Evolutionary conservation across 2,797 vertebrate species (phyloP), one percentile per base, ranked within the genome.

Genomic region (Gymnoscopelus microlampas): DNA sequence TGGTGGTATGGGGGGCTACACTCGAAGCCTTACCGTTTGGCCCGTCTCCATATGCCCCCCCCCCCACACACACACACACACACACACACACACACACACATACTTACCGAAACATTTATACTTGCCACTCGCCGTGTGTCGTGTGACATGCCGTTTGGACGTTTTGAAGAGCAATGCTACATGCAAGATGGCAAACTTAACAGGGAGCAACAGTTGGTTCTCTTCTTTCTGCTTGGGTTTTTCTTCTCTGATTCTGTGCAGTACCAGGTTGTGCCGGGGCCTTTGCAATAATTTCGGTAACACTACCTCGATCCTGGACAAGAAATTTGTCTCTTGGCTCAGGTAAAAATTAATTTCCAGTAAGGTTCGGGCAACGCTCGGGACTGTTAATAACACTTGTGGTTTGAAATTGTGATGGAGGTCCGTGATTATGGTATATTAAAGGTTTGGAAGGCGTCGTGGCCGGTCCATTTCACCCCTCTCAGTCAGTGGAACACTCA

Each of bases 301-400:
- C 78, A 82, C 80, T 61, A 80, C 66, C 76, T 60, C 54, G 24
- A 72, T 71, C 69, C 74, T 81, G 71, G 78, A 76, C 59, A 49
- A 9, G 39, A 14, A 60, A 60, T 75, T 77, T 59, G 68, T 56
- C 66, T 70, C 72, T 83, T 85, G 79, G 82, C 80, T 64, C 63
- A 62, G 68, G 77, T 75, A 53, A 63, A 74, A 70, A 78, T 79
- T 77, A 51, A 66, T 85, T 82, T 85, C 85, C 87, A 85, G 79
- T 84, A 82, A 82, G 71, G 73, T 75, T 80, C 75, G 68, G 70
- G 73, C 76, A 78, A 60, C 32, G 47, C 69, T 82, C 64, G 66
- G 73, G 61, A 64, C 77, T 71, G 65, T 73, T 85, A 71, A 77
- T 82, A 79, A 76, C 78, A 66, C 70, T 61, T 62, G 79, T 71